These are phyloP conservation scores for Gallirallus australis DNA, from an alignment of 2,797 vertebrate genomes.

Conservation along the genomic window DNA sequence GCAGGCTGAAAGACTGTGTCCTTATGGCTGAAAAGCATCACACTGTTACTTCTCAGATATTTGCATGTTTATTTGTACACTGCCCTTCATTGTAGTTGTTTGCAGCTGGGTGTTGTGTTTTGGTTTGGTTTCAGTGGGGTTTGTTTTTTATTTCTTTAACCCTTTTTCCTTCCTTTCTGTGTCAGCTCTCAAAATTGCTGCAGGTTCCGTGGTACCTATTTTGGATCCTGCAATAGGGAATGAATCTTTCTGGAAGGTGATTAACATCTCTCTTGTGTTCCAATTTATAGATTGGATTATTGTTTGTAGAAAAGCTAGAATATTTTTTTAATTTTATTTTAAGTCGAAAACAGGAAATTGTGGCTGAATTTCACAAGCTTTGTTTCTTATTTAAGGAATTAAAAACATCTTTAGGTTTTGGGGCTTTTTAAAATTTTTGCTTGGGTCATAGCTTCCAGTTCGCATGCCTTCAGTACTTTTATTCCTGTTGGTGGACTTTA, in stretches of 20 bases:
- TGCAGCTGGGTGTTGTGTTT: not conserved
- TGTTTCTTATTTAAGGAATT: conserved; percentile 72
- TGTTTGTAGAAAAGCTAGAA: not conserved
- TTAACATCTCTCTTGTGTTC: not conserved
- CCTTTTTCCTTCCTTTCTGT: not conserved
- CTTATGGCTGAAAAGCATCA: rapidly evolving
- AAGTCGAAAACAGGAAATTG: conserved; percentile 70
- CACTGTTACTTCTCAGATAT: not conserved
- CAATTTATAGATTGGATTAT: conserved; percentile 32
- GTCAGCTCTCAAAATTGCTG: conserved; percentile 47
- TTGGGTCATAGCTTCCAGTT: conserved; percentile 56
- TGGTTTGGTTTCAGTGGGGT: not conserved
- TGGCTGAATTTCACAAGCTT: conserved; percentile 67
- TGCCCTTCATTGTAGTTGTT: not conserved
- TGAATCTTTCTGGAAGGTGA: conserved; percentile 24
- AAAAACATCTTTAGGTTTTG: conserved; percentile 61
- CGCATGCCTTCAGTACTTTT: not conserved
- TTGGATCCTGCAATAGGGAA: not conserved
- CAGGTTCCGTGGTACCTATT: not conserved
- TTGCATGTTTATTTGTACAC: not conserved
- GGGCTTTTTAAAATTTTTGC: not conserved
- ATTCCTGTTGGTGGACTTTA: not conserved
- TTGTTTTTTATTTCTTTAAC: not conserved
- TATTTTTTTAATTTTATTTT: conserved; percentile 37
- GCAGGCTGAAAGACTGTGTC: not conserved